Conservation (phyloP, 2,797 vertebrate species). For the Pterois miles region DNA sequence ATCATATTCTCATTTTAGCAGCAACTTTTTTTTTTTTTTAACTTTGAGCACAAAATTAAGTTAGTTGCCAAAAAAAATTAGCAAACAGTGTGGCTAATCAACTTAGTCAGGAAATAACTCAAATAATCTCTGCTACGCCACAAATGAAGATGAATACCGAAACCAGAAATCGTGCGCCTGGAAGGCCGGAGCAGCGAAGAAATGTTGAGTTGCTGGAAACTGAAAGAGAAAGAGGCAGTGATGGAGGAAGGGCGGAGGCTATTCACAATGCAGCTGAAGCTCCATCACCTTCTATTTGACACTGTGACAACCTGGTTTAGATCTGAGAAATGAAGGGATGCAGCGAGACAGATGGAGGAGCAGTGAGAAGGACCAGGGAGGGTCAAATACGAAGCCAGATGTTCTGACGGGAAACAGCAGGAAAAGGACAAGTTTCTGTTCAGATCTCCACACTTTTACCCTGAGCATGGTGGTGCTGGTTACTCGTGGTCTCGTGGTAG, state of each 20-base stretch:
- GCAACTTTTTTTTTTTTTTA: no score
- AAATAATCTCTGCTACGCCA: not conserved
- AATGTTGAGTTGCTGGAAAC: conserved; percentile 54
- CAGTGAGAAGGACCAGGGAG: not conserved
- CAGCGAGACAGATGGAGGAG: conserved; percentile 8
- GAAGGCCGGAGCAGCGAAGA: conserved; percentile 10
- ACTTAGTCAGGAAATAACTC: no score
- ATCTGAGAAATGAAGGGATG: conserved; percentile 18
- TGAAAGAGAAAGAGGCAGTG: conserved; percentile 2
- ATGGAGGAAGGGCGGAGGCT: not conserved
- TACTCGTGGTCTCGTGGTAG: no score
- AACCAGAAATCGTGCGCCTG: conserved; percentile 20
- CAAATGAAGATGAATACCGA: conserved; percentile 48
- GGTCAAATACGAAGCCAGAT: conserved; percentile 10
- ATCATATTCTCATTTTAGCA: no score
- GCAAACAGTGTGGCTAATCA: no score
- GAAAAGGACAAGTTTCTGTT: not conserved
- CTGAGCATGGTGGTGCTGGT: no score
- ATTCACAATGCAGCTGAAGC: conserved; percentile 34
- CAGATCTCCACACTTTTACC: no score
- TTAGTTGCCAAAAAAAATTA: no score
- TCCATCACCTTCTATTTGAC: conserved; percentile 49
- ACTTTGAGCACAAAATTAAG: no score
- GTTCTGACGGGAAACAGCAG: not conserved
- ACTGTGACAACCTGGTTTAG: conserved; percentile 53